Percentiles rank a stretch among this genome's conserved stretches.
These are phyloP conservation scores for Nycticebus coucang DNA, from an alignment of 2,113 vertebrate genomes.

Conservation along the genomic window DNA sequence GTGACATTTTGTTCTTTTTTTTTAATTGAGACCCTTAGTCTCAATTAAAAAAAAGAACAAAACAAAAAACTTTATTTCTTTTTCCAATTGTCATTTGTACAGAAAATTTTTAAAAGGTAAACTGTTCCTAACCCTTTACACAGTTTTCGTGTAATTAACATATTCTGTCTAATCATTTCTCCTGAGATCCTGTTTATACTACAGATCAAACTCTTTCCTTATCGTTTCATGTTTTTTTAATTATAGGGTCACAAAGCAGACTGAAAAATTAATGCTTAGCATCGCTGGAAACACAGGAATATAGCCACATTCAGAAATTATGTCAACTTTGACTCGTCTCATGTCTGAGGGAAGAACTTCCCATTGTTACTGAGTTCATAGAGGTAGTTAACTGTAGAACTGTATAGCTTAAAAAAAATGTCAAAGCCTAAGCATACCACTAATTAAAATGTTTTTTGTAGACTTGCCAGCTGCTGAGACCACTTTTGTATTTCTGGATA, in stretches of 20 bases:
- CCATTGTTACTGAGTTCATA: not conserved
- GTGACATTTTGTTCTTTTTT: too few species aligned
- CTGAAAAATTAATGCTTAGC: not conserved
- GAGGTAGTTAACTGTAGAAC: not conserved
- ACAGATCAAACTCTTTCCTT: not conserved
- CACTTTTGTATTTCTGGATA: not conserved
- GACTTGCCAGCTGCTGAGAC: not conserved
- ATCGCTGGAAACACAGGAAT: not conserved
- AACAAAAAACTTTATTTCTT: not conserved
- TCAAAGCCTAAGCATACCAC: not conserved
- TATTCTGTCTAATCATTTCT: not conserved
- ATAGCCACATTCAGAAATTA: not conserved
- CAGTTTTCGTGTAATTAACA: not conserved
- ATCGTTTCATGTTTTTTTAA: conserved; percentile 17
- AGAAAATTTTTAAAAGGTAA: not conserved
- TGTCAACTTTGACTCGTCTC: not conserved
- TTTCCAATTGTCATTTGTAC: not conserved
- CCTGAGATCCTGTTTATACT: not conserved
- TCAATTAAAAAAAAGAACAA: too few species aligned
- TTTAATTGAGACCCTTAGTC: too few species aligned
- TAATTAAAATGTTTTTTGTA: conserved; percentile 40
- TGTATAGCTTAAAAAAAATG: not conserved
- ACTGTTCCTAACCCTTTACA: not conserved
- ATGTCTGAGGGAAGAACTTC: not conserved
- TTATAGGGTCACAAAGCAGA: not conserved